phyloP scores from a whole-genome alignment of 2,797 vertebrate species.

The Poeciliopsis presidionis region DNA sequence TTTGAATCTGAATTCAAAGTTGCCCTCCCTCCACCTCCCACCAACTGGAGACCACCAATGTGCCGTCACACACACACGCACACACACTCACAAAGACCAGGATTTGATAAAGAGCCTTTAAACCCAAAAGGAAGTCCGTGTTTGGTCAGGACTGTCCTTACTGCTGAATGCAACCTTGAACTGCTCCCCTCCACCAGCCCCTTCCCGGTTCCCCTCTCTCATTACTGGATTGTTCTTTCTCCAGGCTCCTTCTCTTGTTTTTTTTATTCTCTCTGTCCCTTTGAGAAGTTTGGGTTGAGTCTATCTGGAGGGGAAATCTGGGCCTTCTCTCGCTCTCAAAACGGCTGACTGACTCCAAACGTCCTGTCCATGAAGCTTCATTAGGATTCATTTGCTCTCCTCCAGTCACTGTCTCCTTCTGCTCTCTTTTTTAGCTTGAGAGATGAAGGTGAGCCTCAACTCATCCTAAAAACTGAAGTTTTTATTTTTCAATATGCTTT shows the following conservation, averaged over 20 bases:
- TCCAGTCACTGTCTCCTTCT: slow-evolving; percentile 21
- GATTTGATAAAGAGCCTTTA: slow-evolving; percentile 78
- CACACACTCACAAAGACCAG: slow-evolving; percentile 42
- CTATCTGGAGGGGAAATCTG: slow-evolving; percentile 42
- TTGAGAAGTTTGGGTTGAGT: slow-evolving; percentile 55
- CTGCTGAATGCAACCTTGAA: slow-evolving; percentile 78
- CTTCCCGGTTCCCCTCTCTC: slow-evolving; percentile 59
- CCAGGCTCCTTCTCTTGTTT: slow-evolving; percentile 3
- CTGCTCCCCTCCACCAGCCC: slow-evolving; percentile 17
- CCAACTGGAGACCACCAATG: slow-evolving; percentile 65
- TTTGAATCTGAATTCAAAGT: slow-evolving; percentile 81
- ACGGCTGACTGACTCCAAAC: slow-evolving; percentile 37
- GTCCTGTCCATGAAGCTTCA: slow-evolving; percentile 63
- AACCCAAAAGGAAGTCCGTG: slow-evolving; percentile 77
- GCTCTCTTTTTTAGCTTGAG: slow-evolving; percentile 12
- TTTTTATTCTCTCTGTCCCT: neutral
- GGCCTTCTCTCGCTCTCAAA: slow-evolving; percentile 22
- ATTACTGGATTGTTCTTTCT: slow-evolving; percentile 70
- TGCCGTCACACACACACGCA: neutral
- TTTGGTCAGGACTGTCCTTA: slow-evolving; percentile 66
- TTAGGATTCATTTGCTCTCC: slow-evolving; percentile 71
- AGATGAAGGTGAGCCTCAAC: slow-evolving; percentile 54
- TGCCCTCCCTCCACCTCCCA: slow-evolving; percentile 33
- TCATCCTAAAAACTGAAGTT: slow-evolving; percentile 49
- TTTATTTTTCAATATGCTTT: slow-evolving; percentile 16